Base-by-base conservation (phyloP, 2,797 vertebrate species). In the Dipus sagitta region DNA sequence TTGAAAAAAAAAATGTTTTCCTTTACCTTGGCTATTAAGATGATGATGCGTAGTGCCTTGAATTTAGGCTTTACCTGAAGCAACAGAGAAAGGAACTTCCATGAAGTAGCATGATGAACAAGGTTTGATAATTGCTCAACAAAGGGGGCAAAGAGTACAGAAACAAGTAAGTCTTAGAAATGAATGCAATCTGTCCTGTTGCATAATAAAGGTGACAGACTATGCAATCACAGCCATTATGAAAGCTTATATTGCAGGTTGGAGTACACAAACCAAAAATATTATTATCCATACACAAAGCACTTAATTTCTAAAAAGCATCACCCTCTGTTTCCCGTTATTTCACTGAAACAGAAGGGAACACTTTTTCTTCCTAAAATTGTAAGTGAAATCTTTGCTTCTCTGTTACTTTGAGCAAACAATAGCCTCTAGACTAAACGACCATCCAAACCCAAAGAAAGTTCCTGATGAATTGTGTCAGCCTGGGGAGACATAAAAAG, bases 171-270 rank as follows among this genome's bases (percentile, higher is more conserved):
- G 52, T 77, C 9, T 88, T 54, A 47, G 38, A 87, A 81, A 89
- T 71, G 94, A 75, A 85, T 65, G 87, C 83, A 90, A 38, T 88
- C 28, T 74, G 6, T 64, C 94, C 72, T 88, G 42, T 88, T 74
- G 84, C 88, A 90, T 92, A 95, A 64, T n/a, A 81, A 88, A 54
- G 32, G 67, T 92, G 85, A 85, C 64, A n/a, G 52, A 68, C 67
- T 92, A 67, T 79, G 75, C 75, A 94, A 94, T 92, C 67, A 88
- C 34, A 60, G 13, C 95, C 79, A 90, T 95, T 90, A 77, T 58
- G 14, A 80, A 90, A 92, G 75, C 26, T 58, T 42, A 64, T 38
- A 54, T 24, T 92, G 34, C 47, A 86, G 23, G 93, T 65, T 21
- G 87, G 23, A 83, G 28, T 71, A 62, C 11, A 94, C 26, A 94